A percentile compares a stretch with the other conserved stretches of the same genome.
These are phyloP conservation scores for Amphiprion clarkii DNA, from an alignment of 2,797 vertebrate species.

Conservation along the genomic window DNA sequence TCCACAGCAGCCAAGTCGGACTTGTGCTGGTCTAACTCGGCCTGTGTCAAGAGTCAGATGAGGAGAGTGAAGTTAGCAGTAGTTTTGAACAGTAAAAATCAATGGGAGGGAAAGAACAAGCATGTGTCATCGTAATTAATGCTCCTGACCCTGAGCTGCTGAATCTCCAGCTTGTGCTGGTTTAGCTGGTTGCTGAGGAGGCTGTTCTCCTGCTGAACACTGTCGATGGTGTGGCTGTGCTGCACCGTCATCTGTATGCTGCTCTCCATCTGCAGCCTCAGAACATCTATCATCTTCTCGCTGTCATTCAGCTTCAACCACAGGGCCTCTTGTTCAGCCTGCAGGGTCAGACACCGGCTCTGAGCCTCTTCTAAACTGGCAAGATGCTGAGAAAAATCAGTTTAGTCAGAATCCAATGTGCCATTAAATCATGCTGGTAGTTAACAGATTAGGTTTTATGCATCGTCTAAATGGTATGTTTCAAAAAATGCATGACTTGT, in stretches of 20 bases:
- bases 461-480: not conserved
- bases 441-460: not conserved
- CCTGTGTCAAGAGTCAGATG: slow-evolving; percentile 67
- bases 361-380: slow-evolving; percentile 58
- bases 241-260: slow-evolving; percentile 74
- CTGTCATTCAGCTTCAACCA: slow-evolving; percentile 79
- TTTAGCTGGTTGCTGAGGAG: slow-evolving; percentile 83
- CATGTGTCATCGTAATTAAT: not conserved
- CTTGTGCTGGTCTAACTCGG: slow-evolving; percentile 82
- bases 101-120: not conserved
- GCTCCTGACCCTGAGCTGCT: slow-evolving; percentile 83
- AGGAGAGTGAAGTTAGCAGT: not conserved
- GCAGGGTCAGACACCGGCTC: slow-evolving; percentile 55
- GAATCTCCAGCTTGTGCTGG: slow-evolving; percentile 78
- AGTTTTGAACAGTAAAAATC: not conserved
- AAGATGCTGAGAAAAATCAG: slow-evolving; percentile 47
- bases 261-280: slow-evolving; percentile 81
- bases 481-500: not conserved
- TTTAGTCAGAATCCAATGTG: not conserved
- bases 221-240: slow-evolving; percentile 72
- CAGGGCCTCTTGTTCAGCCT: slow-evolving; percentile 73
- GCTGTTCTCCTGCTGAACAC: slow-evolving; percentile 79
- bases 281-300: slow-evolving; percentile 75
- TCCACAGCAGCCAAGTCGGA: slow-evolving; percentile 75
- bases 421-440: not conserved